Conservation (phyloP, 1,140 invertebrate species). For the Belonocnema kinseyi region DNA sequence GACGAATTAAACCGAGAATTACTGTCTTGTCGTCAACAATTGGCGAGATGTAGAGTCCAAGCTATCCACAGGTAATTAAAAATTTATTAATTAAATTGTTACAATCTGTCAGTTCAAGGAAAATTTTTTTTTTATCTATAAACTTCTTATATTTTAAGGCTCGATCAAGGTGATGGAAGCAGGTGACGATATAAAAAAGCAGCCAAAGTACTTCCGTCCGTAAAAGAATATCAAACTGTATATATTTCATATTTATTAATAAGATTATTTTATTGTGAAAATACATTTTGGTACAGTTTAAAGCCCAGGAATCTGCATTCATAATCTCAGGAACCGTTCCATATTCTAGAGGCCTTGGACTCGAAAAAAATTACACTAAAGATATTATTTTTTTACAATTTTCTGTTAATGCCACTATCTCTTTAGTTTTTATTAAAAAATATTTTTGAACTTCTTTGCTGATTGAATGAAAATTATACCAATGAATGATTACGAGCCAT, state of each 20-base stretch:
- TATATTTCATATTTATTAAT: conserved; percentile 44
- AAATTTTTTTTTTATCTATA: conserved; percentile 26
- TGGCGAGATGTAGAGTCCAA: conserved; percentile 66
- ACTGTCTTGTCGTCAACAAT: conserved; percentile 71
- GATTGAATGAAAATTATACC: too few species aligned
- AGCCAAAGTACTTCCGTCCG: neutral
- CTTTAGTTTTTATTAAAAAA: too few species aligned
- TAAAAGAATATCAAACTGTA: neutral
- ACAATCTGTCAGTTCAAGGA: neutral
- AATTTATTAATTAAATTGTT: conserved; percentile 13
- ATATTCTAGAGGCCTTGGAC: too few species aligned
- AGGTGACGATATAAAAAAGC: conserved; percentile 54
- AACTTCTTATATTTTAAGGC: conserved; percentile 47
- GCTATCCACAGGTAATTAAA: conserved; percentile 54
- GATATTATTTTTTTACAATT: too few species aligned
- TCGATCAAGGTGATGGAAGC: conserved; percentile 46
- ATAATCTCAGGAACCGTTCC: too few species aligned
- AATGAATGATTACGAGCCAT: too few species aligned
- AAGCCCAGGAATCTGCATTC: neutral
- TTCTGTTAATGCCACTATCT: too few species aligned
- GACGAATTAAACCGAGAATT: conserved; percentile 74
- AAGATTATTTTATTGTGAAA: conserved; percentile 45
- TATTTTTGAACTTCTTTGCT: too few species aligned
- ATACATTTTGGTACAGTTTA: conserved; percentile 32
- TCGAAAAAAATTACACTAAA: too few species aligned